Conservation (phyloP, 2,888 invertebrate species). For the Leucophenga montana region DNA sequence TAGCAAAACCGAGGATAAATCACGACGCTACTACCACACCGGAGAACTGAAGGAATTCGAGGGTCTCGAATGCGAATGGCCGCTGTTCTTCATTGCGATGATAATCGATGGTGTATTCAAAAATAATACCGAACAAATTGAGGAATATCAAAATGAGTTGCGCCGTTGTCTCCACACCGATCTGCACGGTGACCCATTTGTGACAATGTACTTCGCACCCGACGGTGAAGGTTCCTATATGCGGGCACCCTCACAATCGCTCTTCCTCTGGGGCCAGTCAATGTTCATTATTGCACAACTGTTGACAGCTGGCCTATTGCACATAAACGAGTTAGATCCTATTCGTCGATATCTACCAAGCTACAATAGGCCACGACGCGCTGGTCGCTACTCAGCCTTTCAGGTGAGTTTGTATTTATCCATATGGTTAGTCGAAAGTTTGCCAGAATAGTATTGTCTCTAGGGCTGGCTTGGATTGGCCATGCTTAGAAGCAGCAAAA, state of each 20-base stretch:
- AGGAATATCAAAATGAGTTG: conserved; percentile 90
- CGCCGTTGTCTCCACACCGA: conserved; percentile 87
- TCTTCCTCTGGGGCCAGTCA: conserved; percentile 97
- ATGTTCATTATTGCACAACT: conserved; percentile 95
- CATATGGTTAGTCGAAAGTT: background rate
- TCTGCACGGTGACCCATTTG: conserved; percentile 89
- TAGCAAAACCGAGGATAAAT: conserved; percentile 88
- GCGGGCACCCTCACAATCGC: conserved; percentile 74
- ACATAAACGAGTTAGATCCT: conserved; percentile 96
- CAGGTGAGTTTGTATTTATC: conserved; percentile 79
- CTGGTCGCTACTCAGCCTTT: conserved; percentile 96
- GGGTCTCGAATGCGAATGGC: conserved; percentile 98
- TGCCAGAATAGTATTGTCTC: conserved; percentile 4
- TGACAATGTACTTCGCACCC: conserved; percentile 89
- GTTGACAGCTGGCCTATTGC: conserved; percentile 89
- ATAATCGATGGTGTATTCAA: conserved; percentile 96
- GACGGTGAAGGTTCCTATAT: conserved; percentile 72
- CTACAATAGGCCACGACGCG: conserved; percentile 92
- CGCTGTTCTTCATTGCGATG: conserved; percentile 95
- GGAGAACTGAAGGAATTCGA: conserved; percentile 97
- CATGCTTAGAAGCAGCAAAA: conserved; percentile 4
- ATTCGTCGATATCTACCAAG: conserved; percentile 95
- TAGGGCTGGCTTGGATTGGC: conserved; percentile 28
- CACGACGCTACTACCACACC: conserved; percentile 80
- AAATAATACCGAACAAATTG: conserved; percentile 90